A percentile compares a stretch with the other conserved stretches of the same genome.
Conservation (phyloP, 2,888 invertebrate species). For the Orchesella flavescens region DNA sequence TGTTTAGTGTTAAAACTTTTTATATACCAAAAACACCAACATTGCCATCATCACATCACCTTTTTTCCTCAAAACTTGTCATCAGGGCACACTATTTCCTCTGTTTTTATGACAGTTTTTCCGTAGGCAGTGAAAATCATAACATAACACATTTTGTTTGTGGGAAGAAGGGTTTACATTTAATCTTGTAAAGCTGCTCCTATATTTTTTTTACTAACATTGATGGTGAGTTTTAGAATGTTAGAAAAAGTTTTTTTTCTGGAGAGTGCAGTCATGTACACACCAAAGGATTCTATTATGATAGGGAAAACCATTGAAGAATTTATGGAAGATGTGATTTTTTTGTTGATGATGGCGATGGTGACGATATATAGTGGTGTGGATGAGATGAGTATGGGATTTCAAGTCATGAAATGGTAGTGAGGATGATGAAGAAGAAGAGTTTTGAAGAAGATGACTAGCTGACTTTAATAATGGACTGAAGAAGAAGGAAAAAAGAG, state of each 20-base stretch:
- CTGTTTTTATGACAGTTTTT: slow-evolving; percentile 1
- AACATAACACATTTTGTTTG: background rate
- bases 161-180: slow-evolving; percentile 4
- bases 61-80: slow-evolving; percentile 5
- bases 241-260: too few species aligned
- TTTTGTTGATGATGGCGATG: background rate
- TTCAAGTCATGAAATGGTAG: slow-evolving; percentile 24
- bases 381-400: background rate
- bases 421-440: slow-evolving; percentile 55
- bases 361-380: background rate
- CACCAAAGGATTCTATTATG: too few species aligned
- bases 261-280: too few species aligned
- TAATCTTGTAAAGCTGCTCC: slow-evolving; percentile 13
- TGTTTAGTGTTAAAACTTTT: too few species aligned
- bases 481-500: slow-evolving; percentile 31
- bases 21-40: too few species aligned
- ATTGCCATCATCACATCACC: slow-evolving; percentile 12
- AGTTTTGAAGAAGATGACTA: slow-evolving; percentile 27
- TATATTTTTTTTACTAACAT: too few species aligned
- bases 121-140: too few species aligned
- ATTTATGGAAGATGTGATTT: background rate
- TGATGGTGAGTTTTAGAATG: too few species aligned
- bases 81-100: background rate
- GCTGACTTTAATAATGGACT: slow-evolving; percentile 46
- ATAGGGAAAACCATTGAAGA: background rate